phyloP scores from a whole-genome alignment of 2,113 vertebrate species.

The Sciurus niger region DNA sequence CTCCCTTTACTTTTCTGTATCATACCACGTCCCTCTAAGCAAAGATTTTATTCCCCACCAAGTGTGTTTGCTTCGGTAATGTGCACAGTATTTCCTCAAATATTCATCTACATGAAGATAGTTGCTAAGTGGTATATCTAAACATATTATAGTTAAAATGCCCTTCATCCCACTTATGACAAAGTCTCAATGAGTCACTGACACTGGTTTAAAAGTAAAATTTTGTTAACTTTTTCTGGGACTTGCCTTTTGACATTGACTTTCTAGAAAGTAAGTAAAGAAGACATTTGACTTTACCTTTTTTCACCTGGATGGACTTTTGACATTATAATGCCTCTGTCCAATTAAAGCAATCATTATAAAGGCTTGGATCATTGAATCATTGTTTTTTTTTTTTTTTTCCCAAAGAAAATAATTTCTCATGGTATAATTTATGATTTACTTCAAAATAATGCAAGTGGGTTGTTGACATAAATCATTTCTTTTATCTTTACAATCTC shows the following conservation, averaged over 20 bases:
- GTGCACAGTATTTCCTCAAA: not conserved
- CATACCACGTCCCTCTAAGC: not conserved
- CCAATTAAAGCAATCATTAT: not conserved
- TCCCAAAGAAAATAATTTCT: not conserved
- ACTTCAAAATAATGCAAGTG: not conserved
- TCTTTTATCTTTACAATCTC: not conserved
- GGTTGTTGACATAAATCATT: not conserved
- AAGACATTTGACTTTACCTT: not conserved
- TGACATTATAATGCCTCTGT: not conserved
- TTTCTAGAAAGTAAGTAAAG: not conserved
- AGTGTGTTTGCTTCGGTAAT: not conserved
- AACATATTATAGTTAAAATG: not conserved
- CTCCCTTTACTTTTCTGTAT: not conserved
- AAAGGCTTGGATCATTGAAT: not conserved
- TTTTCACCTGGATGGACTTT: not conserved
- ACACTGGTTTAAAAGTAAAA: not conserved
- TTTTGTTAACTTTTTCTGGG: not conserved
- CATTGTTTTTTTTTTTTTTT: not conserved
- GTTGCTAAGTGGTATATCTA: not conserved
- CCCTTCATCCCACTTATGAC: not conserved
- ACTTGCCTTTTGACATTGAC: not conserved
- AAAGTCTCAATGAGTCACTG: not conserved
- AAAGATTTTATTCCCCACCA: not conserved
- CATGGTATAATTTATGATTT: not conserved
- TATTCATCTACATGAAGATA: not conserved